These are phyloP conservation scores for Sarcophilus harrisii DNA, from an alignment of 2,797 vertebrate species.

Conservation along the genomic window DNA sequence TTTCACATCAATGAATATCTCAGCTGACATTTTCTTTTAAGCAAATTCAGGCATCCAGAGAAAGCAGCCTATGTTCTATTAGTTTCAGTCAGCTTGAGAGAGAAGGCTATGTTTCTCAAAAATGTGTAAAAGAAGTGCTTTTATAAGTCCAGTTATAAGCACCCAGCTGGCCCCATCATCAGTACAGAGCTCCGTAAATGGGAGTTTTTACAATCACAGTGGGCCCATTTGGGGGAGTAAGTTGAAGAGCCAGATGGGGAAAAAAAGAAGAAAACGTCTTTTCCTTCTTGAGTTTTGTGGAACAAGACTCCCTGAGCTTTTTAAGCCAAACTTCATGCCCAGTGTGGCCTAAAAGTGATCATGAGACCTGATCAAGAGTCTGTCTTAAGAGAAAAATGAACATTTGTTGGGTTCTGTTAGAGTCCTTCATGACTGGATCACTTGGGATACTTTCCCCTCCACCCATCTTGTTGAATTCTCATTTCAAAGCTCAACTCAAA, in stretches of 20 bases:
- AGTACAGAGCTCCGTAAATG: constrained; percentile 51
- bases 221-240: constrained; percentile 64
- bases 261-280: constrained; percentile 42
- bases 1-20: constrained; percentile 6
- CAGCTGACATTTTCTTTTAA: background rate
- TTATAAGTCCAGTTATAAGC: constrained; percentile 43
- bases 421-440: background rate
- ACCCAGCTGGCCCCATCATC: constrained; percentile 51
- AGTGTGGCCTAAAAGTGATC: background rate
- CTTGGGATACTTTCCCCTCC: background rate
- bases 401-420: background rate
- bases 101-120: constrained; percentile 59
- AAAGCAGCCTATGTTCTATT: constrained; percentile 55
- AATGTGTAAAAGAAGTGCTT: constrained; percentile 56
- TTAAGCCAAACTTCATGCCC: constrained; percentile 27
- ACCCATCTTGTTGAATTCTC: background rate
- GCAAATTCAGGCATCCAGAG: constrained; percentile 51
- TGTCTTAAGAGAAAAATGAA: constrained; percentile 2
- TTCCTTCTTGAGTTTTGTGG: constrained; percentile 41
- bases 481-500: background rate
- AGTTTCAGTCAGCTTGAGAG: constrained; percentile 55
- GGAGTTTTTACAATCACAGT: constrained; percentile 59
- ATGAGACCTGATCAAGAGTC: background rate
- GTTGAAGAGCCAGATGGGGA: constrained; percentile 67
- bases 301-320: constrained; percentile 33